These are phyloP conservation scores for Muscicapa adusta DNA, from an alignment of 2,113 vertebrate genomes.

Conservation along the genomic window DNA sequence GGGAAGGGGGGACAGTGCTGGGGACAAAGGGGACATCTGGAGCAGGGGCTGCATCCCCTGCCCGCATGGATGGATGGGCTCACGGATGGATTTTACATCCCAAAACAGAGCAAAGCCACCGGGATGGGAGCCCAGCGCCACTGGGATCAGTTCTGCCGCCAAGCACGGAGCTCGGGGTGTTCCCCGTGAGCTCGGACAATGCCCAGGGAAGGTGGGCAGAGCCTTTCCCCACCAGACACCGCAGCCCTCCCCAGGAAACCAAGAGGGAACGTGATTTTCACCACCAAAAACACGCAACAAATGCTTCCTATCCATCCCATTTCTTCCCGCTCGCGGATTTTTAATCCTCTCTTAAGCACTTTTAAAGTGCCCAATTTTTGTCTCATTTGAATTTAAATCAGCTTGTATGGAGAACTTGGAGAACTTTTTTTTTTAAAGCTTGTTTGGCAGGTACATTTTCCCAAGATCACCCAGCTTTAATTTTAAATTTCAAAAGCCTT, in stretches of 20 bases:
- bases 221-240: background rate
- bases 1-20: background rate
- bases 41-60: background rate
- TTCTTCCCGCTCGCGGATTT: constrained; percentile 39
- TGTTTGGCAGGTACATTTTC: constrained; percentile 75
- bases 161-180: fast-evolving
- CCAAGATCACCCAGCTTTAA: constrained; percentile 79
- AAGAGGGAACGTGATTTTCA: background rate
- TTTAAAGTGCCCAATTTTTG: constrained; percentile 71
- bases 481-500: constrained; percentile 84
- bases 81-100: fast-evolving
- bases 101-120: fast-evolving
- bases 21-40: constrained; percentile 49
- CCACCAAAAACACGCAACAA: background rate
- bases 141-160: no score
- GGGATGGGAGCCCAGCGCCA: fast-evolving
- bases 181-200: fast-evolving
- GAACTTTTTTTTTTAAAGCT: constrained; percentile 63
- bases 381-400: constrained; percentile 77
- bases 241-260: fast-evolving
- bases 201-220: background rate
- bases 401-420: constrained; percentile 68
- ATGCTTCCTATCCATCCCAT: background rate
- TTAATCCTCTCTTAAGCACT: constrained; percentile 59
- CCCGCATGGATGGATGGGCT: fast-evolving